These are phyloP conservation scores for Sinotaia quadrata DNA, from an alignment of 2,888 invertebrate genomes.

Conservation along the genomic window DNA sequence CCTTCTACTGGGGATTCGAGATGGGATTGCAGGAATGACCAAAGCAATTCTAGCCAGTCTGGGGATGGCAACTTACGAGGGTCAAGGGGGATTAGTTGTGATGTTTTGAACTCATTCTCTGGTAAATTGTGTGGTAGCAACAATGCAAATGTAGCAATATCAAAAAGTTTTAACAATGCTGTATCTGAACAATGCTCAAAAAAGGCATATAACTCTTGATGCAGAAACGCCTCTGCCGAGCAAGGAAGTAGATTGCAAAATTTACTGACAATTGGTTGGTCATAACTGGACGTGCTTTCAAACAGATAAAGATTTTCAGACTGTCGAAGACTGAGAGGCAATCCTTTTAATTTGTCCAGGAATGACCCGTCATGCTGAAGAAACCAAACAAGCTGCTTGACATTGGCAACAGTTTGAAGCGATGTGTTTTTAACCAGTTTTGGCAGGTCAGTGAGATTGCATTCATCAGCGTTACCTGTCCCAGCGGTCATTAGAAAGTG, in stretches of 20 bases:
- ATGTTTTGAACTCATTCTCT: not conserved
- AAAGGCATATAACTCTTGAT: not conserved
- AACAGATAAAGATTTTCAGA: not conserved
- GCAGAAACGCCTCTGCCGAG: not conserved
- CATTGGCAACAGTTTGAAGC: not conserved
- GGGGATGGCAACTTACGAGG: not conserved
- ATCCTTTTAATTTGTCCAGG: not conserved
- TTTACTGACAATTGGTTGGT: not conserved
- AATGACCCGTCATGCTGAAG: not conserved
- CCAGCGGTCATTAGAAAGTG: conserved; percentile 21
- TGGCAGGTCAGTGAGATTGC: conserved; percentile 29
- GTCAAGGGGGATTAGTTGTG: not conserved
- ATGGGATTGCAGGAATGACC: not conserved
- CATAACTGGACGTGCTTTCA: not conserved
- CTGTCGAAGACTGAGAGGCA: conserved; percentile 5
- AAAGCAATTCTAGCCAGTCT: not conserved
- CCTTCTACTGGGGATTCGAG: not conserved
- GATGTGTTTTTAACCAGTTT: not conserved
- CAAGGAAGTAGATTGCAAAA: not conserved
- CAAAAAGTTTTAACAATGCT: not conserved
- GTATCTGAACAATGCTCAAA: not conserved
- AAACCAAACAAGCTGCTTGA: not conserved
- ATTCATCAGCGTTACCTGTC: not conserved
- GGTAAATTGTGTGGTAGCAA: not conserved
- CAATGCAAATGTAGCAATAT: not conserved